Evolutionary conservation across 2,888 invertebrate species (phyloP).

Genomic region (Athrips mouffetella): DNA sequence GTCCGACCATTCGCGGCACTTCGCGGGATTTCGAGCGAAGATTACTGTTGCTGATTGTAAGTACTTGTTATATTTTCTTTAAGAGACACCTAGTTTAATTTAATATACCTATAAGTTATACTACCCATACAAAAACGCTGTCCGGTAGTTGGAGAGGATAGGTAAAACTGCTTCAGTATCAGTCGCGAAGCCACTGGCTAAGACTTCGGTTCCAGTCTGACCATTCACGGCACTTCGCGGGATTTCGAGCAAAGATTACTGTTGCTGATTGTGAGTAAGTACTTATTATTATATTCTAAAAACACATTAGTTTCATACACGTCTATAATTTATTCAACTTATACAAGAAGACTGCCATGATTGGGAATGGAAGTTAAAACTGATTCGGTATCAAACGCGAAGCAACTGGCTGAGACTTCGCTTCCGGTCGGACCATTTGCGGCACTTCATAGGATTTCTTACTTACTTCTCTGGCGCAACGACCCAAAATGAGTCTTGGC

Average conservation of each 20-base stretch:
- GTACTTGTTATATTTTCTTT: slow-evolving; percentile 35
- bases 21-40: slow-evolving; percentile 85
- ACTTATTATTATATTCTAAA: neutral
- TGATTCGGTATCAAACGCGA: slow-evolving; percentile 81
- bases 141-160: slow-evolving; percentile 91
- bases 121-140: slow-evolving; percentile 64
- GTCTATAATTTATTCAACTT: slow-evolving; percentile 37
- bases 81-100: too few relatives aligned
- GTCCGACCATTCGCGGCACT: slow-evolving; percentile 88
- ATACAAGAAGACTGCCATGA: slow-evolving; percentile 83
- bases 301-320: too few relatives aligned
- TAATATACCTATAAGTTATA: too few relatives aligned
- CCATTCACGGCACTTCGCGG: slow-evolving; percentile 86
- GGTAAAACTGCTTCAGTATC: slow-evolving; percentile 83
- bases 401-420: slow-evolving; percentile 81
- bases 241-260: slow-evolving; percentile 84
- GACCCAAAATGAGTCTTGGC: too few relatives aligned
- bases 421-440: slow-evolving; percentile 87
- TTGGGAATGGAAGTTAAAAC: slow-evolving; percentile 87
- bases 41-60: slow-evolving; percentile 86
- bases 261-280: slow-evolving; percentile 87
- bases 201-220: slow-evolving; percentile 86
- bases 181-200: slow-evolving; percentile 79
- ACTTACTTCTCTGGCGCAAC: too few relatives aligned
- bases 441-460: slow-evolving; percentile 86